Percentiles rank a stretch among this genome's conserved stretches.
Conservation (phyloP, 2,113 vertebrate species). For the Saguinus midas region DNA sequence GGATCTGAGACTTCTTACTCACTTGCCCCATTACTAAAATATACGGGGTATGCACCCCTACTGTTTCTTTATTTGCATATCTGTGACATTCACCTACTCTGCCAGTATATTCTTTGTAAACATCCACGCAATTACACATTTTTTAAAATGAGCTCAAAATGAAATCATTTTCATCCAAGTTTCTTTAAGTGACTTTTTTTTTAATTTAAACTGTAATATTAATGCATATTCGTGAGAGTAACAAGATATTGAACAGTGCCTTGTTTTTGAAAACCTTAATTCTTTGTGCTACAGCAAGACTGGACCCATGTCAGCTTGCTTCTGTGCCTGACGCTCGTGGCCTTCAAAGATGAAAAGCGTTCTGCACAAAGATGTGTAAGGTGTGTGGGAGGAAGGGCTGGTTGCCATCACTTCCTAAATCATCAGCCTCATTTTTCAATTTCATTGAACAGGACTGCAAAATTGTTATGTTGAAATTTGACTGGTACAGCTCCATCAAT, state of each 20-base stretch:
- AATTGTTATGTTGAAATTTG: too few species aligned
- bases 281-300: not conserved
- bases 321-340: not conserved
- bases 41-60: not conserved
- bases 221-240: not conserved
- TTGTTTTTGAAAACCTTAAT: not conserved
- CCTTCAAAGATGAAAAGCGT: not conserved
- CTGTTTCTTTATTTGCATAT: too few species aligned
- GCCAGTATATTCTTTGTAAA: not conserved
- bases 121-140: not conserved
- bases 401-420: too few species aligned
- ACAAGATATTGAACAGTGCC: not conserved
- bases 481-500: not conserved
- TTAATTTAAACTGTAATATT: not conserved
- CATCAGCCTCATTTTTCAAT: not conserved
- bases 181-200: not conserved
- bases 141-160: not conserved
- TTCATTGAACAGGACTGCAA: not conserved
- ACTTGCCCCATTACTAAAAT: not conserved
- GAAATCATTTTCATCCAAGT: not conserved
- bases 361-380: not conserved
- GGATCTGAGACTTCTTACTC: too few species aligned
- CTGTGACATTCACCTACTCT: too few species aligned
- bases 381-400: fast-evolving
- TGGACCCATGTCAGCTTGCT: not conserved